Evolutionary conservation across 2,797 vertebrate species (phyloP).

Genomic region (Petrocephalus schoutedeni): DNA sequence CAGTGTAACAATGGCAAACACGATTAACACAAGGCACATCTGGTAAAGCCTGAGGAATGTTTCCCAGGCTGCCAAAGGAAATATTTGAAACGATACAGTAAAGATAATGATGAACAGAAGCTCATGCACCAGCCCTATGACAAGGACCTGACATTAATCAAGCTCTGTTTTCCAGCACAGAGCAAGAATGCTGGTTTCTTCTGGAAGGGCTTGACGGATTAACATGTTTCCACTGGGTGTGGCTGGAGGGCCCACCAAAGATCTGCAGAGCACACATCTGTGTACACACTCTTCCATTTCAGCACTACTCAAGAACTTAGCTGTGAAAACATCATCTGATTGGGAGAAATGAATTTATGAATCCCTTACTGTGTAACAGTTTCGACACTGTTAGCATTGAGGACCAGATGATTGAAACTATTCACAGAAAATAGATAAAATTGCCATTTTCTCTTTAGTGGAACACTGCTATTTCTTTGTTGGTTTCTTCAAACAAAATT

Average conservation of each 20-base stretch:
- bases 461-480: not conserved
- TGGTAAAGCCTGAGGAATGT: conserved; percentile 46
- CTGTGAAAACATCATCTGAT: too few species aligned
- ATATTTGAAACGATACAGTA: conserved; percentile 43
- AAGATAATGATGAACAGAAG: conserved; percentile 32
- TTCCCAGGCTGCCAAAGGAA: conserved; percentile 31
- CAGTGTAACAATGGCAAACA: not conserved
- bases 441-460: not conserved
- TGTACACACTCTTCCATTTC: not conserved
- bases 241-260: conserved; percentile 16
- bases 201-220: conserved; percentile 38
- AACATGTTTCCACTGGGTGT: conserved; percentile 22
- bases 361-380: not conserved
- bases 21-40: conserved; percentile 12
- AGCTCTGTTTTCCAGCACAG: conserved; percentile 32
- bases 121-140: not conserved
- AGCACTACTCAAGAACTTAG: not conserved
- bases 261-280: not conserved
- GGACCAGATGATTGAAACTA: not conserved
- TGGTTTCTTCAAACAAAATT: not conserved
- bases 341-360: not conserved
- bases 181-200: conserved; percentile 37
- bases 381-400: not conserved
- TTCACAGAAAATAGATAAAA: not conserved
- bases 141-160: conserved; percentile 33